Conservation (phyloP, 2,888 invertebrate genomes). For the Thumatha senex region DNA sequence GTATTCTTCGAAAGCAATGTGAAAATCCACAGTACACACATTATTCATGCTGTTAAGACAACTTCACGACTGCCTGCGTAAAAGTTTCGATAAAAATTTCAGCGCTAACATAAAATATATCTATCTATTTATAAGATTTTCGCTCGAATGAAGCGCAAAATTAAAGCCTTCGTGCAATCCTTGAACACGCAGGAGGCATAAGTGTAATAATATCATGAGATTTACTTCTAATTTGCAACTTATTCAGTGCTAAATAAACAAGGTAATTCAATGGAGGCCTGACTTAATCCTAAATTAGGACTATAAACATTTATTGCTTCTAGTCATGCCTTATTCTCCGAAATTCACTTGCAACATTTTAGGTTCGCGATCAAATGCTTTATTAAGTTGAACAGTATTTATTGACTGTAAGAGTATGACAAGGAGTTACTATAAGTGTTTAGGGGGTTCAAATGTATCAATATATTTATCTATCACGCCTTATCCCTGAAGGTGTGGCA, state of each 20-base stretch:
- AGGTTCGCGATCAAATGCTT: too few species aligned
- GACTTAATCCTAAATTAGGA: background rate
- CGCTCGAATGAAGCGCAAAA: constrained; percentile 35
- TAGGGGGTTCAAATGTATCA: too few species aligned
- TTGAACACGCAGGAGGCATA: background rate
- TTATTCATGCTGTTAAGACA: background rate
- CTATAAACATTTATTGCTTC: background rate
- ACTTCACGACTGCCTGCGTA: background rate
- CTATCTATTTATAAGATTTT: constrained; percentile 18
- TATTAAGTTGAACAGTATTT: too few species aligned
- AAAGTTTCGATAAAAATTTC: constrained; percentile 15
- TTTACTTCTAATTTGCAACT: background rate
- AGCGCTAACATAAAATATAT: constrained; percentile 24
- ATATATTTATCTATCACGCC: too few species aligned
- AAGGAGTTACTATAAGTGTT: too few species aligned
- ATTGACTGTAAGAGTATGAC: too few species aligned
- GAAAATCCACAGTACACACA: background rate
- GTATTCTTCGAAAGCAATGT: background rate
- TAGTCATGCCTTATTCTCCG: background rate
- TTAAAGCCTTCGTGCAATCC: constrained; percentile 21
- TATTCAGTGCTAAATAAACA: constrained; percentile 2
- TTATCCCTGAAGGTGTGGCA: too few species aligned
- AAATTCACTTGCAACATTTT: too few species aligned
- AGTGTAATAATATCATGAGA: background rate
- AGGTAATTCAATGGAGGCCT: background rate